phyloP scores from a whole-genome alignment of 2,113 vertebrate species.

The Centropus unirufus region DNA sequence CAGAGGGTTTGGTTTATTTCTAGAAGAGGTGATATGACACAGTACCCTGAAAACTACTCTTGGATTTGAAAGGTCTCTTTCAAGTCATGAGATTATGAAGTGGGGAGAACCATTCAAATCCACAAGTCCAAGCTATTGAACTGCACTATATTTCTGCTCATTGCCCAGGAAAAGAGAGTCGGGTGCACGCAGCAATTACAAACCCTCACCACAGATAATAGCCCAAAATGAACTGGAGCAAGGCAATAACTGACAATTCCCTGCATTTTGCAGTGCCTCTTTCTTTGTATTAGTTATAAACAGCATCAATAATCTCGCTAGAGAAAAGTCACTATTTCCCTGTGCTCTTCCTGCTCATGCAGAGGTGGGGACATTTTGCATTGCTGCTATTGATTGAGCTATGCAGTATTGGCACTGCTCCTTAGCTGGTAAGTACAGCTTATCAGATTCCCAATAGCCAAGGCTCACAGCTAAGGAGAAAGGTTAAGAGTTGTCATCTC shows the following conservation, averaged over 20 bases:
- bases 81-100: not conserved
- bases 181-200: not conserved
- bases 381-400: not conserved
- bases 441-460: not conserved
- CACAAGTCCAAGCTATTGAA: not conserved
- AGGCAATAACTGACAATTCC: not conserved
- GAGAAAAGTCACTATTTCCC: not conserved
- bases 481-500: not conserved
- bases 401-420: not conserved
- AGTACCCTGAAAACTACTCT: not conserved
- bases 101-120: not conserved
- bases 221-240: not conserved
- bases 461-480: not conserved
- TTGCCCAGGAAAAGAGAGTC: not conserved
- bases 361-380: not conserved
- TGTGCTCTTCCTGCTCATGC: not conserved
- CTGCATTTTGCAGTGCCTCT: not conserved
- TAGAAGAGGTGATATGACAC: not conserved
- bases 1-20: not conserved
- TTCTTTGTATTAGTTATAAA: slow-evolving; percentile 10
- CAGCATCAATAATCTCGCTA: not conserved
- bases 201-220: not conserved
- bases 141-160: not conserved
- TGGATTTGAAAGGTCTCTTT: not conserved
- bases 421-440: not conserved